Base-by-base conservation (phyloP, 2,797 vertebrate species). In the Ptychobarbus kaznakovi region DNA sequence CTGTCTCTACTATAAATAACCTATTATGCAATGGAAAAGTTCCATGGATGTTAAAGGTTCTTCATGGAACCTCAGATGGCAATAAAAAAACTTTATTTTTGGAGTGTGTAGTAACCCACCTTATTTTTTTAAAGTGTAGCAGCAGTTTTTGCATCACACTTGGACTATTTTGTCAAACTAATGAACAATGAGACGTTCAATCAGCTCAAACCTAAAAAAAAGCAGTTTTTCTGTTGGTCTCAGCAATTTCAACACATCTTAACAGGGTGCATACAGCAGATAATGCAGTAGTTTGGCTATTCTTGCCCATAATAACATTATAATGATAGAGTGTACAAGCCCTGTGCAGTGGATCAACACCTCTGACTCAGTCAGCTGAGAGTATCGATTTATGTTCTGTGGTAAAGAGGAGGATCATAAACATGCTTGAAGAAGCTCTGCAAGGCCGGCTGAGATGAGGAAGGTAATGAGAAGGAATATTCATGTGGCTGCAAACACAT, bases 371-470 rank as follows among this genome's bases (percentile, higher is more conserved):
- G 65, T 70, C 51, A 44, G 56, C 20, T 84, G 63, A 80, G 73
- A 75, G 81, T 80, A 74, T 49, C 16, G 56, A 80, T 85, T 85
- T 77, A 84, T 85, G 72, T 81, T 87, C 12, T 51, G 65, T 70
- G 63, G 53, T 70, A 63, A 84, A 82, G 44, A 32, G 35, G 74
- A 72, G 32, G 10, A 44, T 74, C 53, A 49, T 49, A 81, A 68
- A 69, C 69, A 75, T 68, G 76, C 66, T 74, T 70, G 68, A 72
- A 46, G 42, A 16, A 49, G 20, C 65, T 46, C 38, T 28, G 65
- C 65, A 32, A 73, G 46, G 80, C 51, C 53, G 44, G 35, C 4
- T 63, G 61, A 56, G 53, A 13, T 22, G 65, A 53, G 35, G 58
- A 3, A 32, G 51, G 25, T 18, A 73, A 63, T 40, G 20, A 83